phyloP scores from a whole-genome alignment of 2,888 invertebrate genomes.

The Deroplatys truncata region DNA sequence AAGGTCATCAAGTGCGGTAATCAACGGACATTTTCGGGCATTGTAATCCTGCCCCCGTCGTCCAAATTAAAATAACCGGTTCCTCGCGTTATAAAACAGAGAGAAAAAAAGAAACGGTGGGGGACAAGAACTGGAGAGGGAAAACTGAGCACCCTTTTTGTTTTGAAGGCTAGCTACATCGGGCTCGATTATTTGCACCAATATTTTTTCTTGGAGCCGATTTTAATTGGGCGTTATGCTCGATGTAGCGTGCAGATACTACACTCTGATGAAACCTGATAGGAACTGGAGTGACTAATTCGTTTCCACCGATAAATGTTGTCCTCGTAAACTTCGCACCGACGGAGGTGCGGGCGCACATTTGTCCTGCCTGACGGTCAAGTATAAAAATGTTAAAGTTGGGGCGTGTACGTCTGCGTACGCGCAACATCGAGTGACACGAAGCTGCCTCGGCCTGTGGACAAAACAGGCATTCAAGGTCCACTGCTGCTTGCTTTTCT shows the following conservation, averaged over 20 bases:
- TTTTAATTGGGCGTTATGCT: background rate
- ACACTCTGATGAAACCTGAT: background rate
- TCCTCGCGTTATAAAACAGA: background rate
- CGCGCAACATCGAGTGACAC: background rate
- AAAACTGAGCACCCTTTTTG: background rate
- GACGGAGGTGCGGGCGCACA: too few species aligned
- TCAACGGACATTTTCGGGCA: conserved; percentile 12
- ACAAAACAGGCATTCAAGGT: background rate
- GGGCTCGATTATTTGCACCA: background rate
- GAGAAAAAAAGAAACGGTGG: background rate
- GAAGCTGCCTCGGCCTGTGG: background rate
- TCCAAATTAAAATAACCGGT: conserved; percentile 18
- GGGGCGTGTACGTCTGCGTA: background rate
- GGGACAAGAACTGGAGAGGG: background rate
- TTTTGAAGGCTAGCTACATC: conserved; percentile 9
- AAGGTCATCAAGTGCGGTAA: conserved; percentile 6
- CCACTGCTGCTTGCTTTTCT: background rate
- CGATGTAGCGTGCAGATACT: background rate
- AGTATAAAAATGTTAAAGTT: background rate
- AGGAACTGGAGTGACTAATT: background rate
- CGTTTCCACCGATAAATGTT: background rate
- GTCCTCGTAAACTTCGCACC: background rate
- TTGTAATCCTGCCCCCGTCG: conserved; percentile 1
- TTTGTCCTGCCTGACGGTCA: background rate
- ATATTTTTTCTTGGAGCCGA: background rate